Conservation (phyloP, 2,888 invertebrate species). For the Tipula confusa region DNA sequence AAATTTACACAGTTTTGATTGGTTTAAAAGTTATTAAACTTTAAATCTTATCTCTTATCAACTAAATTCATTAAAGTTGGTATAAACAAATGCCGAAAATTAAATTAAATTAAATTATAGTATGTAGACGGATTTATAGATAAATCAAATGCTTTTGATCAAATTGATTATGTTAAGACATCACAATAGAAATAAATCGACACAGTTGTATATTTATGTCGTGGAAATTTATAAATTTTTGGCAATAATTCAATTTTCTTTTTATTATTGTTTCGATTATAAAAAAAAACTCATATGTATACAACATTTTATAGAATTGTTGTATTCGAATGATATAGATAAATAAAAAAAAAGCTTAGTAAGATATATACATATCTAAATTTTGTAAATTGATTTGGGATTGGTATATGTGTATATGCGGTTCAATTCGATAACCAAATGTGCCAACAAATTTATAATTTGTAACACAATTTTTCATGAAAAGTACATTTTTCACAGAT, state of each 20-base stretch:
- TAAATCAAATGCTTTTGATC: not conserved
- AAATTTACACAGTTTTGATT: no score
- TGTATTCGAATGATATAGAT: not conserved
- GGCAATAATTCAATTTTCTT: not conserved
- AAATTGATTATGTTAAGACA: not conserved
- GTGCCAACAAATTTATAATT: conserved; percentile 12
- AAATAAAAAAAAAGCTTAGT: not conserved
- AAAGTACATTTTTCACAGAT: not conserved
- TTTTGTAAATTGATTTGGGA: conserved; percentile 3
- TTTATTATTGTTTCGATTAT: not conserved
- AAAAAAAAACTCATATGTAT: not conserved
- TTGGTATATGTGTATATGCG: not conserved
- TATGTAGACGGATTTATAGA: no score
- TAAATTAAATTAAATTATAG: no score
- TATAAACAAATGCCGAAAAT: no score
- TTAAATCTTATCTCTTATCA: no score
- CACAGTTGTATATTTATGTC: not conserved
- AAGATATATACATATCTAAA: not conserved
- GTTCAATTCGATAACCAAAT: not conserved
- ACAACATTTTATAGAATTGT: not conserved
- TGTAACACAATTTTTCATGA: conserved; percentile 3
- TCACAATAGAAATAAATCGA: not conserved
- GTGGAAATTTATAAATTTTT: not conserved
- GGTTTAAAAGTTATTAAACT: no score
- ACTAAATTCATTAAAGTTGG: no score